These are phyloP conservation scores for Nomada lathburiana DNA, from an alignment of 2,888 invertebrate species.

Conservation along the genomic window DNA sequence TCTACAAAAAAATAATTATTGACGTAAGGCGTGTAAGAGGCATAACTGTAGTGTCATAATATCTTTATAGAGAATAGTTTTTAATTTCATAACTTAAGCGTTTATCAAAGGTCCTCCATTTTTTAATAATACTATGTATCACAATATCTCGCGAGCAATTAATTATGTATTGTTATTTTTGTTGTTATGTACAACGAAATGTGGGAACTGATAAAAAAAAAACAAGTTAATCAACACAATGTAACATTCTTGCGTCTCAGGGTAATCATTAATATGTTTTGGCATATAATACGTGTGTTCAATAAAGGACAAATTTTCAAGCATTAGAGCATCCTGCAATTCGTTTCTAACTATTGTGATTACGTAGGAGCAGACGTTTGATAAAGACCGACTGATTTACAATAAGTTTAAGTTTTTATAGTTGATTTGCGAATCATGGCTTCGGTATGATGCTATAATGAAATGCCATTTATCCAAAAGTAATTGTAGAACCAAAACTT, in stretches of 20 bases:
- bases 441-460: constrained; percentile 51
- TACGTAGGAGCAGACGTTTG: constrained; percentile 64
- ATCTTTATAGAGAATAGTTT: constrained; percentile 70
- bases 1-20: constrained; percentile 53
- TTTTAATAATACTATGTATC: constrained; percentile 60
- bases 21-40: constrained; percentile 57
- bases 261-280: constrained; percentile 52
- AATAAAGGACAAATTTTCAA: constrained; percentile 28
- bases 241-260: constrained; percentile 55
- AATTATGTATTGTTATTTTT: constrained; percentile 65
- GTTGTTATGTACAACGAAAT: constrained; percentile 70
- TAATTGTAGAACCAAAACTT: constrained; percentile 57
- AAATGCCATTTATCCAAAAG: constrained; percentile 54
- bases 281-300: constrained; percentile 36
- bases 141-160: constrained; percentile 46
- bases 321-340: constrained; percentile 62
- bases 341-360: constrained; percentile 63
- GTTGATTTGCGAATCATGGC: constrained; percentile 72
- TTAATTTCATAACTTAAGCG: constrained; percentile 73
- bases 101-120: constrained; percentile 77
- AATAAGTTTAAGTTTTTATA: constrained; percentile 71
- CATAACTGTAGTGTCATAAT: constrained; percentile 74
- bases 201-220: constrained; percentile 57
- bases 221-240: neutral
- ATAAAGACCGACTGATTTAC: constrained; percentile 74